Base-by-base conservation (phyloP, 2,888 invertebrate genomes). In the Caenorhabditis sp. region DNA sequence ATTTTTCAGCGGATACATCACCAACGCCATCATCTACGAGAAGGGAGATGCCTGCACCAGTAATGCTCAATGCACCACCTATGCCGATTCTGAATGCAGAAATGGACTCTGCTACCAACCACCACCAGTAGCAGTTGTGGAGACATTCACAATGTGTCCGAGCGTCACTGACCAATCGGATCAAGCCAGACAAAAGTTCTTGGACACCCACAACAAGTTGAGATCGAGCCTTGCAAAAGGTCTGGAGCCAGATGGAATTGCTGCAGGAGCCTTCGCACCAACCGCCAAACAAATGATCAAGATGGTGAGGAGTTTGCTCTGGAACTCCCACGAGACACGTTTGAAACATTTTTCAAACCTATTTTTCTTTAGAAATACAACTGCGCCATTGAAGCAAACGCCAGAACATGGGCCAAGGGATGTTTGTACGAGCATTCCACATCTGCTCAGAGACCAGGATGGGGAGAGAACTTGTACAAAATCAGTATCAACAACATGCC, bases 401-500 rank as follows among this genome's bases (percentile, higher is more conserved):
- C 88, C 2, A 80, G 86, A 66, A 41, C 61, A 19, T 87, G 85
- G 86, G 84, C 84, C 19, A 16, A 82, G 26, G 64, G 75, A 24
- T 87, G 87, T 58, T 10, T 70, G 8, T 84, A 79, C 26, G 41
- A 70, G 1, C 86, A 87, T 44, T 87, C 87, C 1, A 69, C 66
- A 2, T 31, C 16, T 22, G 59, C 77, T 4, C 70, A 70, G 24
- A 56, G 83, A 49, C 69, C 73, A 19, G 79, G 79, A n/a, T 26
- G 35, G 12, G 86, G 86, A 74, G 87, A 87, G 64, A 87, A 87
- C 59, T 51, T 87, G 38, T 87, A 82, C 75, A 76, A 56, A 54
- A 77, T 79, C n/a, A 80, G 73, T 22, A 31, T 64, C 3, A 26
- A 54, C 26, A 80, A 80, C 51, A 64, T 72, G 63, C 58, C 72